These are phyloP conservation scores for Cirrhinus mrigala DNA, from an alignment of 2,797 vertebrate genomes.

Conservation along the genomic window DNA sequence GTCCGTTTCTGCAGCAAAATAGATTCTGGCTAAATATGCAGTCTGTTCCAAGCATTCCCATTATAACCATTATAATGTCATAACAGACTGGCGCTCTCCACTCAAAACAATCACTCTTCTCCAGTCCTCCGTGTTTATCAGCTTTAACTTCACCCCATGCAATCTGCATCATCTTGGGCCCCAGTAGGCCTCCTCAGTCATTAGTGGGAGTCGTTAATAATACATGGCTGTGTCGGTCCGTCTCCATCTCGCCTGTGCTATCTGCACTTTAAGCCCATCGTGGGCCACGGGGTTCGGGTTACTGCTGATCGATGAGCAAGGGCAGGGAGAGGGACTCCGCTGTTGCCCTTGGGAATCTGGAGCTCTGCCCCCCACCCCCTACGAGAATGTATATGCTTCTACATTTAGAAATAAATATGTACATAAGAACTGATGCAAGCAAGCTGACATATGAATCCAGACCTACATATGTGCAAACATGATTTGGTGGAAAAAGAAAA, in stretches of 20 bases:
- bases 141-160: slow-evolving; percentile 65
- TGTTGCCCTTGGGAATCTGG: slow-evolving; percentile 26
- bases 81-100: neutral
- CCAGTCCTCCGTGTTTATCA: slow-evolving; percentile 40
- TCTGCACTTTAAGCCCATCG: slow-evolving; percentile 76
- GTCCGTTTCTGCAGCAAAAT: neutral
- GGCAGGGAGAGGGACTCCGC: slow-evolving; percentile 55
- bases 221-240: slow-evolving; percentile 76
- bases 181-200: slow-evolving; percentile 77
- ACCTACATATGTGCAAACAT: neutral
- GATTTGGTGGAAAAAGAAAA: neutral
- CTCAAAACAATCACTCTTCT: slow-evolving; percentile 30
- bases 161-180: slow-evolving; percentile 60
- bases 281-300: slow-evolving; percentile 74
- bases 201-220: slow-evolving; percentile 85
- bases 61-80: slow-evolving; percentile 27
- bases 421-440: slow-evolving; percentile 1
- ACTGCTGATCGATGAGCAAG: slow-evolving; percentile 75
- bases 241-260: slow-evolving; percentile 65
- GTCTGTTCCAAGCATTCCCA: slow-evolving; percentile 29
- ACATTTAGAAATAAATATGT: slow-evolving; percentile 20
- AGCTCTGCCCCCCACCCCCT: slow-evolving; percentile 14
- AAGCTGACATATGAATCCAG: neutral
- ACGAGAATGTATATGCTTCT: slow-evolving; percentile 54
- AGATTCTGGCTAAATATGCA: slow-evolving; percentile 24